Percentiles rank a stretch among this genome's conserved stretches.
Evolutionary conservation across 2,113 vertebrate genomes (phyloP).

Genomic region (Apistogramma diplotaenia): DNA sequence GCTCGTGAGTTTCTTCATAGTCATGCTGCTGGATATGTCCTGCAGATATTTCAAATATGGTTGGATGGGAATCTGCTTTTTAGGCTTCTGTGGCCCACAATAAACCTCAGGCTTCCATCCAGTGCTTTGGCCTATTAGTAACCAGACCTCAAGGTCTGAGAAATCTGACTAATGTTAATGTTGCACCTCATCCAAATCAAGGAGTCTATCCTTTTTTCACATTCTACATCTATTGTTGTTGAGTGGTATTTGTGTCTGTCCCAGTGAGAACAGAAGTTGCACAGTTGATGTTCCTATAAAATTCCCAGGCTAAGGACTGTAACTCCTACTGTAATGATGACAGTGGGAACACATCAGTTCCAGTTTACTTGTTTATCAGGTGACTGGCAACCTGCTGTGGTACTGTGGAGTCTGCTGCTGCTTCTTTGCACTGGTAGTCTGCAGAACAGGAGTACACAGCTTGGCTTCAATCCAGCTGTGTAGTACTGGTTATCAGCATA

Average conservation of each 20-base stretch:
- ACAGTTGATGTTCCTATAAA: not conserved
- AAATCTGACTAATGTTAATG: slow-evolving; percentile 14
- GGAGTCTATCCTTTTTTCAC: not conserved
- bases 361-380: not conserved
- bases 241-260: not conserved
- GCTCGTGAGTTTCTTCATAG: not conserved
- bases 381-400: not conserved
- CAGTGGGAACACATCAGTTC: slow-evolving; percentile 10
- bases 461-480: slow-evolving; percentile 22
- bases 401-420: not conserved
- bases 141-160: not conserved
- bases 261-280: not conserved
- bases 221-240: not conserved
- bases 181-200: not conserved
- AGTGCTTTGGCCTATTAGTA: not conserved
- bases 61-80: not conserved
- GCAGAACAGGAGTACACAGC: not conserved
- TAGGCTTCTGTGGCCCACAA: not conserved
- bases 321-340: not conserved
- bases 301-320: not conserved
- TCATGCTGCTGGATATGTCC: not conserved
- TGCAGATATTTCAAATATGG: not conserved
- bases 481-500: not conserved
- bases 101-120: slow-evolving; percentile 22
- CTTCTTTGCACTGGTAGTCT: not conserved